Evolutionary conservation across 2,113 vertebrate species (phyloP).

Genomic region (Trematomus loennbergii): DNA sequence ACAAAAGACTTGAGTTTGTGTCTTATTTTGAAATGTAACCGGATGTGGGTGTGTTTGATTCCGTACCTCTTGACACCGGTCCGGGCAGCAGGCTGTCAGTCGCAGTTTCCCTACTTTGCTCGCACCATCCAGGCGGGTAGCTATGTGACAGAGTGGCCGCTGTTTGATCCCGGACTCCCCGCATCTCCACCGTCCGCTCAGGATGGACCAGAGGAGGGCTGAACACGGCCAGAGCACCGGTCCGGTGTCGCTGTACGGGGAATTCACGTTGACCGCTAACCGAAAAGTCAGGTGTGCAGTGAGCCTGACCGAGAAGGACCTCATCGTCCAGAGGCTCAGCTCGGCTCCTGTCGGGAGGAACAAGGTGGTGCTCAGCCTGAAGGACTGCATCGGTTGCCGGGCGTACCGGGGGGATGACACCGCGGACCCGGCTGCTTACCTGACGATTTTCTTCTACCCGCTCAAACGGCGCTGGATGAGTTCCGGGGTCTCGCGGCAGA

Average conservation of each 20-base stretch:
- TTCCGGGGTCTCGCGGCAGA: constrained; percentile 69
- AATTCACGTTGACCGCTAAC: constrained; percentile 64
- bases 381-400: constrained; percentile 81
- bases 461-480: constrained; percentile 72
- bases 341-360: constrained; percentile 68
- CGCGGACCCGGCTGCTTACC: constrained; percentile 73
- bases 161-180: constrained; percentile 44
- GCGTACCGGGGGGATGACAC: constrained; percentile 62
- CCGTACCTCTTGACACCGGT: not conserved
- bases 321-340: constrained; percentile 70
- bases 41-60: constrained; percentile 6
- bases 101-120: constrained; percentile 46
- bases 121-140: constrained; percentile 17
- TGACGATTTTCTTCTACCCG: constrained; percentile 80
- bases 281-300: constrained; percentile 73
- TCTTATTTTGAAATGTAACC: constrained; percentile 59
- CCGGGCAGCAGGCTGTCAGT: constrained; percentile 35
- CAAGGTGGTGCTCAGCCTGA: constrained; percentile 71
- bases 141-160: constrained; percentile 40
- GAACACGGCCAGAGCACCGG: constrained; percentile 37
- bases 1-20: rapidly evolving
- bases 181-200: constrained; percentile 31
- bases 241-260: constrained; percentile 72
- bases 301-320: constrained; percentile 75
- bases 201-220: constrained; percentile 66